A percentile compares a stretch with the other conserved stretches of the same genome.
Evolutionary conservation across 2,113 vertebrate genomes (phyloP).

Genomic region (Laterallus jamaicensis): DNA sequence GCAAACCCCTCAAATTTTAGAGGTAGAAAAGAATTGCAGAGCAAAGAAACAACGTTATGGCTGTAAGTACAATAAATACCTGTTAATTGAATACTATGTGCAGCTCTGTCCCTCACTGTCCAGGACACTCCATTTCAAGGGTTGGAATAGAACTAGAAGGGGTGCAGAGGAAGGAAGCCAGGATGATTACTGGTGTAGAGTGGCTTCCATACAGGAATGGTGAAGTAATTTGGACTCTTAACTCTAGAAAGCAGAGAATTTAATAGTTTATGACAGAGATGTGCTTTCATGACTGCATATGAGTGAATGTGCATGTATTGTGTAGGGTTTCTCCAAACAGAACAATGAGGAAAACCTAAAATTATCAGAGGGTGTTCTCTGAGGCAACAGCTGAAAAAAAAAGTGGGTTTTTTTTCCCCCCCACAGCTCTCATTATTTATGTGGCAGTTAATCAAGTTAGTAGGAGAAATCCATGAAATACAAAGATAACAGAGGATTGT

Average conservation of each 20-base stretch:
- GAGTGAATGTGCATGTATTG: not conserved
- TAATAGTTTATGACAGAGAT: not conserved
- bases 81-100: not conserved
- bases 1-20: not conserved
- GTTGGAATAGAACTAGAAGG: not conserved
- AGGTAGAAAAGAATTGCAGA: not conserved
- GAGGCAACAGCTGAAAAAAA: not conserved
- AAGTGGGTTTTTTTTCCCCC: no score
- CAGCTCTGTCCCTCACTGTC: not conserved
- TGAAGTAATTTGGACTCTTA: not conserved
- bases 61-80: not conserved
- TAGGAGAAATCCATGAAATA: not conserved
- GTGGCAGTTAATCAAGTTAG: not conserved
- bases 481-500: not conserved
- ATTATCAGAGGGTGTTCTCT: not conserved
- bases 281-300: not conserved
- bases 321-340: not conserved
- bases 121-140: not conserved
- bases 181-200: not conserved
- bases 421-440: not conserved
- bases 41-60: not conserved
- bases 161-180: not conserved
- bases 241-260: not conserved
- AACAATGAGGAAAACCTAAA: not conserved
- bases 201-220: not conserved